phyloP scores from a whole-genome alignment of 2,888 invertebrate genomes.

The Thymelicus sylvestris region DNA sequence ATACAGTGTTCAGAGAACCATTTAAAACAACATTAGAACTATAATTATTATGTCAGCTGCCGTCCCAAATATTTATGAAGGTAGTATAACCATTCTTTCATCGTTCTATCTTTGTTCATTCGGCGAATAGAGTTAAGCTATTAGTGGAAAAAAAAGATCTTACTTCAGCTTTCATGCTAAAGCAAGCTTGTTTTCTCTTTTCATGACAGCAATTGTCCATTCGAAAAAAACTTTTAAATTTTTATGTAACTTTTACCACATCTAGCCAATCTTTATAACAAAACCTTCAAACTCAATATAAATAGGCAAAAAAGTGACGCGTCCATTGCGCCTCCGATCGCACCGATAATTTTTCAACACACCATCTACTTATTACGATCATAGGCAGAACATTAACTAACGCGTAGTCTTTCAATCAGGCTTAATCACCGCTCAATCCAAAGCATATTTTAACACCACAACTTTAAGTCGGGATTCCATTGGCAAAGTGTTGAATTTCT shows the following conservation, averaged over 20 bases:
- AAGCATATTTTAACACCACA: conserved; percentile 43
- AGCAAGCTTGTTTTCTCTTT: too few species aligned
- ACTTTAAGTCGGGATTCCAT: conserved; percentile 44
- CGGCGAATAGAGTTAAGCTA: too few species aligned
- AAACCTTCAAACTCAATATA: conserved; percentile 71
- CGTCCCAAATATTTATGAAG: too few species aligned
- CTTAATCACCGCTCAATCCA: conserved; percentile 37
- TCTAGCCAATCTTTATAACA: conserved; percentile 55
- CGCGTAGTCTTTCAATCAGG: conserved; percentile 63
- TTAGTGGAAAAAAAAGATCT: too few species aligned
- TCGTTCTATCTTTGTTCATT: too few species aligned
- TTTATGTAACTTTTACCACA: conserved; percentile 37
- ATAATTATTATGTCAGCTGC: too few species aligned
- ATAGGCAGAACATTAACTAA: conserved; percentile 81
- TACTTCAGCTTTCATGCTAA: too few species aligned
- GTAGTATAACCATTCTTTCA: too few species aligned
- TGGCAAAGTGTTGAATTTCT: conserved; percentile 40
- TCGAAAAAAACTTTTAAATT: neutral
- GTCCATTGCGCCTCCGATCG: conserved; percentile 82
- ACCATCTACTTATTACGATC: conserved; percentile 84
- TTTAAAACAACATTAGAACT: too few species aligned
- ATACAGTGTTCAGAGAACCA: too few species aligned
- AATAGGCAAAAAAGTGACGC: conserved; percentile 81
- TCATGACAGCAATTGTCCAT: too few species aligned
- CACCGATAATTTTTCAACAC: conserved; percentile 84